Evolutionary conservation across 2,797 vertebrate species (phyloP).

Genomic region (Acanthis flammea): DNA sequence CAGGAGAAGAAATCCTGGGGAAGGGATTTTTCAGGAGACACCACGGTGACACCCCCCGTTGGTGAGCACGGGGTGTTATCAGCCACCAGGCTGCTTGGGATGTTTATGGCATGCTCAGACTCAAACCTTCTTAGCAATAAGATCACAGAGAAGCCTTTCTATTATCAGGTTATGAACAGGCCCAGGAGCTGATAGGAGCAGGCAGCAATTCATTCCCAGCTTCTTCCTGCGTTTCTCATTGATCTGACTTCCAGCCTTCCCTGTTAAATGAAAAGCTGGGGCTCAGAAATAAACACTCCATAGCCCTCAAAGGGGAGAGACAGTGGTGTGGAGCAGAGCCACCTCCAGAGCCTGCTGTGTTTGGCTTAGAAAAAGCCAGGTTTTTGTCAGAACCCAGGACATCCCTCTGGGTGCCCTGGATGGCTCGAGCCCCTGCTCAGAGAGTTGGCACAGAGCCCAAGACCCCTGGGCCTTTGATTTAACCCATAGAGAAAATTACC

Average conservation of each 20-base stretch:
- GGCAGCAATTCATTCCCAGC: constrained; percentile 17
- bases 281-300: constrained; percentile 1
- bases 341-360: rapidly evolving
- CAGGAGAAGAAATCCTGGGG: too few relatives aligned
- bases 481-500: too few relatives aligned
- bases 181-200: constrained; percentile 17
- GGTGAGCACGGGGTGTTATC: background rate
- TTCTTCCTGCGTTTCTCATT: background rate
- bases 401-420: too few relatives aligned
- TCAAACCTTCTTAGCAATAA: background rate
- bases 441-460: too few relatives aligned
- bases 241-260: background rate
- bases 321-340: background rate
- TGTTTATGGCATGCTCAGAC: background rate
- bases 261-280: background rate
- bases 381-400: background rate
- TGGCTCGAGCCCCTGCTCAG: too few relatives aligned
- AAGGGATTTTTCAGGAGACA: too few relatives aligned
- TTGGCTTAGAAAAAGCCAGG: background rate
- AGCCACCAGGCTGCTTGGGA: background rate
- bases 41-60: background rate
- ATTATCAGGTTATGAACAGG: constrained; percentile 31
- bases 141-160: constrained; percentile 25
- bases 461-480: too few relatives aligned
- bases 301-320: background rate